Evolutionary conservation across 2,888 invertebrate genomes (phyloP).

Genomic region (Kryphioiulus occultus): DNA sequence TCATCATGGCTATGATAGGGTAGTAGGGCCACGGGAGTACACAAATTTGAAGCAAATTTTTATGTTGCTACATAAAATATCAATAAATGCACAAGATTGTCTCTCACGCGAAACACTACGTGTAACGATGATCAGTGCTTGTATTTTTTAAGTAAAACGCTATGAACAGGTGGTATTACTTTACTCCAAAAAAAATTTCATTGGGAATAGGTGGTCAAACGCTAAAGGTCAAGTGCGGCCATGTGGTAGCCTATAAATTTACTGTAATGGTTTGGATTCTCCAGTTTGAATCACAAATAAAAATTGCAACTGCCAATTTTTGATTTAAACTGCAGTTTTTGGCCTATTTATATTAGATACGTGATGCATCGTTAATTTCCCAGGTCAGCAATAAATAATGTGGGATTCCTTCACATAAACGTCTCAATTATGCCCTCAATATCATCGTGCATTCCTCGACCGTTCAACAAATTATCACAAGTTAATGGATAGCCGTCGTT

Average conservation of each 20-base stretch:
- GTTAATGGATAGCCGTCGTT: not conserved
- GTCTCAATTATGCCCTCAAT: slow-evolving; percentile 2
- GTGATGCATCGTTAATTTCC: slow-evolving; percentile 17
- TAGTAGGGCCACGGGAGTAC: no score
- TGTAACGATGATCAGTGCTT: no score
- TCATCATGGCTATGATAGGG: no score
- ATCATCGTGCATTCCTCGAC: not conserved
- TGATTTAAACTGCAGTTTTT: not conserved
- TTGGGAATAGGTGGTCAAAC: not conserved
- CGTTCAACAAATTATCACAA: not conserved
- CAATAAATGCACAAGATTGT: no score
- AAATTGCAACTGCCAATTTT: not conserved
- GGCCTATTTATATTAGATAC: not conserved
- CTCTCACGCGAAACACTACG: no score
- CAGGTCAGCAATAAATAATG: slow-evolving; percentile 3
- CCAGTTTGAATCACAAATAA: not conserved
- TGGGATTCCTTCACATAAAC: not conserved
- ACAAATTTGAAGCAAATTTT: no score
- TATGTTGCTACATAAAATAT: no score
- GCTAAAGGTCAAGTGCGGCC: not conserved
- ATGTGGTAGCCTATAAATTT: not conserved
- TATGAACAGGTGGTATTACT: no score
- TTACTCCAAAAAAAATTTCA: no score
- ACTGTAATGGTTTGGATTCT: not conserved
- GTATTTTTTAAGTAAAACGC: no score